Conservation (phyloP, 1,140 invertebrate species). For the Zaprionus lachaisei region DNA sequence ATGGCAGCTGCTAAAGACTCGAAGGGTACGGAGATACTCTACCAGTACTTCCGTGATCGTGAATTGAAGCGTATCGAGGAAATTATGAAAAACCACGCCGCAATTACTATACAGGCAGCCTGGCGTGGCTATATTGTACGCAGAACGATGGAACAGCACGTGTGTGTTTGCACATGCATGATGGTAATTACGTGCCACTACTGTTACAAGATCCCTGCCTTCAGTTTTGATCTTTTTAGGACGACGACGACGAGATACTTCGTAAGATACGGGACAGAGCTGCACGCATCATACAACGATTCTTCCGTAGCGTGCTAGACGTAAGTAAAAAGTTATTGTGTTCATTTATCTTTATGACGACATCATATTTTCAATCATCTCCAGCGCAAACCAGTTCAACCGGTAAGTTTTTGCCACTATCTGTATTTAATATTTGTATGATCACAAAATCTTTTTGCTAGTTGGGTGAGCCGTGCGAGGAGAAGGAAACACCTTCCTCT, state of each 20-base stretch:
- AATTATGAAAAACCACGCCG: slow-evolving; percentile 43
- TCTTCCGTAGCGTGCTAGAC: slow-evolving; percentile 53
- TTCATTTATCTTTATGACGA: neutral
- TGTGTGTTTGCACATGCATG: slow-evolving; percentile 59
- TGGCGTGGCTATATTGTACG: slow-evolving; percentile 67
- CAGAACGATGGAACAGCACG: slow-evolving; percentile 39
- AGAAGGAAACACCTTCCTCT: slow-evolving; percentile 13
- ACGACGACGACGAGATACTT: slow-evolving; percentile 34
- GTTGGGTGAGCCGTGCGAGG: slow-evolving; percentile 54
- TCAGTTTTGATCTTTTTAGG: slow-evolving; percentile 17
- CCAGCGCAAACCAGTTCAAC: slow-evolving; percentile 39
- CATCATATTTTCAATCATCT: neutral
- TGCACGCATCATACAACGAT: slow-evolving; percentile 59
- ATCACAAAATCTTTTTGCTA: neutral
- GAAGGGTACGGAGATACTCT: slow-evolving; percentile 72
- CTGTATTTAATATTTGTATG: neutral
- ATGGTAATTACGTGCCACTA: slow-evolving; percentile 15
- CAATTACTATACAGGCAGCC: slow-evolving; percentile 67
- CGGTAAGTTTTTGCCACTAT: slow-evolving; percentile 25
- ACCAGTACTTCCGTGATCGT: slow-evolving; percentile 78
- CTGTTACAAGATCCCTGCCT: neutral
- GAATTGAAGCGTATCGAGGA: slow-evolving; percentile 65
- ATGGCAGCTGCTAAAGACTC: slow-evolving; percentile 63
- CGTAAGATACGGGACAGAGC: slow-evolving; percentile 31
- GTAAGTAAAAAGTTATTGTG: slow-evolving; percentile 31